Evolutionary conservation across 2,888 invertebrate species (phyloP).

Genomic region (Neocrepidodera transversa): DNA sequence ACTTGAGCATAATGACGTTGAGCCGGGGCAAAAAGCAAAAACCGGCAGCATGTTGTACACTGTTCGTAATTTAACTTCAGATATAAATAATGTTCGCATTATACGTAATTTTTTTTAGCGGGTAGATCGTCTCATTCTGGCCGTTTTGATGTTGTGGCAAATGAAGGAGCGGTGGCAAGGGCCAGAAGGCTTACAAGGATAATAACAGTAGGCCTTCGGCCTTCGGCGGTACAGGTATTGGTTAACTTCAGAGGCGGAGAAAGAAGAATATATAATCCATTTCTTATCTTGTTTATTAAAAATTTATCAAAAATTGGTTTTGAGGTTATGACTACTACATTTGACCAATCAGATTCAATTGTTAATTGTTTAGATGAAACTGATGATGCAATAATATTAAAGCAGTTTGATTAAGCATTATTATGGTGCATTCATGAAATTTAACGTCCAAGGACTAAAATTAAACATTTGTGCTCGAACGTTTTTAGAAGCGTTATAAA

Average conservation of each 20-base stretch:
- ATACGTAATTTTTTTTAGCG: slow-evolving; percentile 29
- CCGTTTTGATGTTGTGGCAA: slow-evolving; percentile 38
- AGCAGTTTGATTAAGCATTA: too few species aligned
- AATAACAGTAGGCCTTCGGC: slow-evolving; percentile 32
- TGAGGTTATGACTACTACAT: too few species aligned
- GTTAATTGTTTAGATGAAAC: too few species aligned
- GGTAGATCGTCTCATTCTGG: slow-evolving; percentile 31
- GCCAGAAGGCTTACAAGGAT: slow-evolving; percentile 35
- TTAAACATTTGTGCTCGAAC: too few species aligned
- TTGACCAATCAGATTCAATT: too few species aligned
- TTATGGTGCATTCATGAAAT: too few species aligned
- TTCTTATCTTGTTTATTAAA: too few species aligned
- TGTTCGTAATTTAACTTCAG: slow-evolving; percentile 26
- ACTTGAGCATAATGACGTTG: slow-evolving; percentile 10
- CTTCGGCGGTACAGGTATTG: slow-evolving; percentile 24
- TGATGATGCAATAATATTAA: too few species aligned
- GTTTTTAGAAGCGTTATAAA: too few species aligned
- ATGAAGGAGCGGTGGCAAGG: slow-evolving; percentile 38
- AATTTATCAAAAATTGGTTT: too few species aligned
- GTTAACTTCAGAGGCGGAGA: slow-evolving; percentile 5
- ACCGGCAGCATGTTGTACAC: slow-evolving; percentile 26
- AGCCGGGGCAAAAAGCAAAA: slow-evolving; percentile 10
- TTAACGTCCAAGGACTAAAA: too few species aligned
- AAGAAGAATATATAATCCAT: too few species aligned
- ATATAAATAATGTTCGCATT: slow-evolving; percentile 32